Evolutionary conservation across 53 echinoderm and acorn worm genomes (phyloP).

Genomic region (Echinometra lucunter): DNA sequence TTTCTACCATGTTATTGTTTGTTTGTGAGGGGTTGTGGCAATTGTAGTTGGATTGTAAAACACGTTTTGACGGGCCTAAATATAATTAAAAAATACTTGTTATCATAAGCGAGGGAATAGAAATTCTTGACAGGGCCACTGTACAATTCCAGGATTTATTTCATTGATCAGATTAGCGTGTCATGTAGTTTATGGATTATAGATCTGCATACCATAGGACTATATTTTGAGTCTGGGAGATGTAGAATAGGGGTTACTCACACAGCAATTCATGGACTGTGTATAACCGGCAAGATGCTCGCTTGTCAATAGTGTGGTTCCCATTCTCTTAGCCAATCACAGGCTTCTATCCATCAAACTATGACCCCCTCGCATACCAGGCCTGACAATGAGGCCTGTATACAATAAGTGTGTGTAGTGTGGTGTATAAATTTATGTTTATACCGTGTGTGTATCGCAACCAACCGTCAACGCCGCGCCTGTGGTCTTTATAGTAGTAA

Average conservation of each 20-base stretch:
- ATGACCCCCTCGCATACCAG: conserved; percentile 40
- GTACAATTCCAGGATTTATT: no score
- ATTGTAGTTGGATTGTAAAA: neutral
- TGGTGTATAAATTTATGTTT: conserved; percentile 28
- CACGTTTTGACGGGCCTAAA: no score
- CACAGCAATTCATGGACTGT: neutral
- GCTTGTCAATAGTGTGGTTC: conserved; percentile 20
- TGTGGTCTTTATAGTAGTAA: neutral
- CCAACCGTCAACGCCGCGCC: conserved; percentile 10
- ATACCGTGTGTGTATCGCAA: conserved; percentile 46
- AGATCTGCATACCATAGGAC: no score
- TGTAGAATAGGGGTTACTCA: conserved; percentile 9
- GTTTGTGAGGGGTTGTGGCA: conserved; percentile 11
- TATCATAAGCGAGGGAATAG: neutral
- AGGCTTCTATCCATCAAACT: conserved; percentile 30
- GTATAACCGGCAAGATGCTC: neutral
- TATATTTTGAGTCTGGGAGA: neutral
- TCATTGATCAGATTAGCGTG: no score
- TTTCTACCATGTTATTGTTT: conserved; percentile 8
- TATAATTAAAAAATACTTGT: neutral
- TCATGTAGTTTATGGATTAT: no score
- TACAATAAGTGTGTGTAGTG: conserved; percentile 12
- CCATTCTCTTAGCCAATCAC: conserved; percentile 51
- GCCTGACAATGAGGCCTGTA: neutral
- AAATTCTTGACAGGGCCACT: no score